Evolutionary conservation across 2,888 invertebrate species (phyloP).

Genomic region (Drosophila incognita): DNA sequence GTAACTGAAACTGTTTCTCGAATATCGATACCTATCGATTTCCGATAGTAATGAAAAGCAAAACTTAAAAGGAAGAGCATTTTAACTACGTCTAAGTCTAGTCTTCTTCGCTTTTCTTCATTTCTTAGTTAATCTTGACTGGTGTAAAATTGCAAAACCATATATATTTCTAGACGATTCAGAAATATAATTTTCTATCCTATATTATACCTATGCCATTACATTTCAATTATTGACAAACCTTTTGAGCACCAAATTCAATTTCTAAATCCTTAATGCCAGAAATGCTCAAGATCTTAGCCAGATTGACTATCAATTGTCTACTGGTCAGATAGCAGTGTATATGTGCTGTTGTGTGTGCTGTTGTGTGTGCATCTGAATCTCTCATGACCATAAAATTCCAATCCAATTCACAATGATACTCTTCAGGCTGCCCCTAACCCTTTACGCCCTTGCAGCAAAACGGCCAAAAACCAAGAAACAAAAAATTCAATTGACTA

Average conservation of each 20-base stretch:
- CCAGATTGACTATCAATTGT: conserved; percentile 29
- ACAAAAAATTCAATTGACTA: conserved; percentile 60
- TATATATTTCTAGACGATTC: not conserved
- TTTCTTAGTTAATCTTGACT: not conserved
- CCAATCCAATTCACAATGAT: conserved; percentile 30
- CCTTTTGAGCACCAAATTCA: conserved; percentile 1
- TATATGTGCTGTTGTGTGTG: conserved; percentile 18
- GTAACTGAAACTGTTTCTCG: not conserved
- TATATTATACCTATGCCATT: not conserved
- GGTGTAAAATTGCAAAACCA: not conserved
- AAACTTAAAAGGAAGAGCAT: not conserved
- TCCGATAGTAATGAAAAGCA: not conserved
- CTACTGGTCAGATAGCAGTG: conserved; percentile 17
- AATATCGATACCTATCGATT: too few species aligned
- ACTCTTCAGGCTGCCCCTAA: conserved; percentile 18
- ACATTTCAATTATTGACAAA: conserved; percentile 1
- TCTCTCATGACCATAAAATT: conserved; percentile 38
- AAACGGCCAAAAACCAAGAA: not conserved
- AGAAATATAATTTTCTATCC: not conserved
- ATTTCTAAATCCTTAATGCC: not conserved
- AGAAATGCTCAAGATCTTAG: conserved; percentile 14
- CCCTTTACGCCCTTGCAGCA: not conserved
- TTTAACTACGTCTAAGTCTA: not conserved
- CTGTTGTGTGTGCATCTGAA: conserved; percentile 4
- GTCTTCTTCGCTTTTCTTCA: not conserved